Conservation (phyloP, 2,113 vertebrate species). For the Benitochromis conjunctus region DNA sequence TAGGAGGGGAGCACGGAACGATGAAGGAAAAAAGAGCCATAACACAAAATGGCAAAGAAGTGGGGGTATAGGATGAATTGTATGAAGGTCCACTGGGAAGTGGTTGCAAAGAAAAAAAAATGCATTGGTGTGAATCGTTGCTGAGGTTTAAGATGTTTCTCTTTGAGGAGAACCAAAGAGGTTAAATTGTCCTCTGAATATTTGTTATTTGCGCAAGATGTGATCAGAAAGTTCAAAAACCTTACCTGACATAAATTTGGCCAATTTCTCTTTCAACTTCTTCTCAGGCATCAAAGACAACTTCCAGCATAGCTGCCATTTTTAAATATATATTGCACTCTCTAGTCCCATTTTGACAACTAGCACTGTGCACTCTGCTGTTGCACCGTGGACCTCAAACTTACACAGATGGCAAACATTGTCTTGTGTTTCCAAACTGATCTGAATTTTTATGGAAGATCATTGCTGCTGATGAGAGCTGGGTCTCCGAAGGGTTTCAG, state of each 20-base stretch:
- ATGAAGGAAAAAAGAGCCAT: neutral
- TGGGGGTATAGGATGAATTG: neutral
- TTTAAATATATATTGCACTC: neutral
- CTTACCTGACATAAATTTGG: neutral
- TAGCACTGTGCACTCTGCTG: neutral
- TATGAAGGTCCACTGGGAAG: neutral
- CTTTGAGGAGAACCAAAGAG: neutral
- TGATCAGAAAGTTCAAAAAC: neutral
- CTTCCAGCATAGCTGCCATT: neutral
- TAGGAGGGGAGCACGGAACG: neutral
- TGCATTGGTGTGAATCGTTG: neutral
- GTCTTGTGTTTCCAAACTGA: neutral
- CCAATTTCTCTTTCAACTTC: neutral
- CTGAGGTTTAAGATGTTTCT: neutral
- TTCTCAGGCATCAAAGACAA: neutral
- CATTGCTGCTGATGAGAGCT: neutral
- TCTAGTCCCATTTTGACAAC: accelerated
- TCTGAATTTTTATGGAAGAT: neutral
- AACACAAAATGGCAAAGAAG: neutral
- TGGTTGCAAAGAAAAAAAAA: neutral
- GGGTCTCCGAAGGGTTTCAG: neutral
- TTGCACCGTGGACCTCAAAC: neutral
- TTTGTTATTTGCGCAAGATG: neutral
- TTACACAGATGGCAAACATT: neutral
- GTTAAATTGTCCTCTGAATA: neutral